phyloP scores from a whole-genome alignment of 1,140 invertebrate species.

The Diachasmimorpha longicaudata region DNA sequence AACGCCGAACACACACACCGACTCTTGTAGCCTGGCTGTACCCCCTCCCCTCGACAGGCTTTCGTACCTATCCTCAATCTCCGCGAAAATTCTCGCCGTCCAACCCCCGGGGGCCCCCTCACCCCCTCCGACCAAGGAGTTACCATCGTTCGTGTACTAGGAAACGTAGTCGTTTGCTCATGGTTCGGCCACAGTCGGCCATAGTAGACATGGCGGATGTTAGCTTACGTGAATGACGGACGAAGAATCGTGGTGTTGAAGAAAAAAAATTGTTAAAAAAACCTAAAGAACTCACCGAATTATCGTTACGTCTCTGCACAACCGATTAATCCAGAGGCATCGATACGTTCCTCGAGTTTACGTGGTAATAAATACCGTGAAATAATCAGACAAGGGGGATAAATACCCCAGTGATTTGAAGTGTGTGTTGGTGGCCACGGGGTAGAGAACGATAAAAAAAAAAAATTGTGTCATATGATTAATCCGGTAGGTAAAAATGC shows the following conservation, averaged over 20 bases:
- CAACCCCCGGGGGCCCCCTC: background rate
- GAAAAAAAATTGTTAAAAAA: background rate
- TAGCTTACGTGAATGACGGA: slow-evolving; percentile 75
- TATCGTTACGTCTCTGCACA: background rate
- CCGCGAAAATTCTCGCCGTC: background rate
- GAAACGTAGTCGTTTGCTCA: slow-evolving; percentile 20
- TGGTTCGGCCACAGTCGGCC: slow-evolving; percentile 46
- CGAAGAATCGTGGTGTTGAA: slow-evolving; percentile 40
- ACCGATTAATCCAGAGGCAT: no score
- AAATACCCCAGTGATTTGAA: slow-evolving; percentile 37
- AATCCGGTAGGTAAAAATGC: slow-evolving; percentile 78
- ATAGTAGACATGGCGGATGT: slow-evolving; percentile 76
- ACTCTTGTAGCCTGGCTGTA: no score
- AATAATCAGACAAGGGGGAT: background rate
- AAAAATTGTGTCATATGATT: slow-evolving; percentile 67
- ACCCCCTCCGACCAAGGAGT: background rate
- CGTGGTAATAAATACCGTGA: no score
- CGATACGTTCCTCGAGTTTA: background rate
- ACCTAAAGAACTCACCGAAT: background rate
- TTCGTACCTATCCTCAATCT: background rate
- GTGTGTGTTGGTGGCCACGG: slow-evolving; percentile 42
- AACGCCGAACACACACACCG: no score
- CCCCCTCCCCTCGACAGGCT: no score
- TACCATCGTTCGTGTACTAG: background rate
- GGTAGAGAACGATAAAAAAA: slow-evolving; percentile 43